Evolutionary conservation across 2,797 vertebrate species (phyloP).

Genomic region (Enteromius argenteus): DNA sequence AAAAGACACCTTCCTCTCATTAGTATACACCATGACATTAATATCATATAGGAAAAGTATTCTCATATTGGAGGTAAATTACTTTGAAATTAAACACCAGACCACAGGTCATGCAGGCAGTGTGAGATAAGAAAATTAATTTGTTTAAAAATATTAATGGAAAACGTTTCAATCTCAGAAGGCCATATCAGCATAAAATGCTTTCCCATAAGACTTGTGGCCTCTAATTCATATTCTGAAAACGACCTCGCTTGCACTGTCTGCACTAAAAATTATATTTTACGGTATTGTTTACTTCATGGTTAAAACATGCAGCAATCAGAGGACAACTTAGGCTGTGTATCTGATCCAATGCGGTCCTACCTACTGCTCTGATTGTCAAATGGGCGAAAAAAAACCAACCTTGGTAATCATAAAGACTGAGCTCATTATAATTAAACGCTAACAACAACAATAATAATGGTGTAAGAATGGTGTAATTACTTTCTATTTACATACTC

Average conservation of each 20-base stretch:
- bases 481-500: not conserved
- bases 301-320: conserved; percentile 5
- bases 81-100: conserved; percentile 83
- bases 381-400: not conserved
- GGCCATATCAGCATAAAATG: conserved; percentile 53
- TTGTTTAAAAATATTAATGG: conserved; percentile 84
- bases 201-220: conserved; percentile 58
- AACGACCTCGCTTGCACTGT: not conserved
- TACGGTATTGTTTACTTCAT: conserved; percentile 4
- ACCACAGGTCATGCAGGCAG: conserved; percentile 76
- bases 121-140: conserved; percentile 78
- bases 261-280: conserved; percentile 10
- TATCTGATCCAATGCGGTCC: not conserved
- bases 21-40: conserved; percentile 78
- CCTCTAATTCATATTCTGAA: conserved; percentile 20
- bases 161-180: conserved; percentile 69
- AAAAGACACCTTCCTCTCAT: conserved; percentile 72
- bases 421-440: not conserved
- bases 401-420: not conserved
- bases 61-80: conserved; percentile 78
- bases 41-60: conserved; percentile 74
- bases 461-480: not conserved
- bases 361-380: not conserved
- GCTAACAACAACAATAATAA: not conserved
- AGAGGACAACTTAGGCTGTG: not conserved